Conservation (phyloP, 2,888 invertebrate genomes). For the Smittia sp. region DNA sequence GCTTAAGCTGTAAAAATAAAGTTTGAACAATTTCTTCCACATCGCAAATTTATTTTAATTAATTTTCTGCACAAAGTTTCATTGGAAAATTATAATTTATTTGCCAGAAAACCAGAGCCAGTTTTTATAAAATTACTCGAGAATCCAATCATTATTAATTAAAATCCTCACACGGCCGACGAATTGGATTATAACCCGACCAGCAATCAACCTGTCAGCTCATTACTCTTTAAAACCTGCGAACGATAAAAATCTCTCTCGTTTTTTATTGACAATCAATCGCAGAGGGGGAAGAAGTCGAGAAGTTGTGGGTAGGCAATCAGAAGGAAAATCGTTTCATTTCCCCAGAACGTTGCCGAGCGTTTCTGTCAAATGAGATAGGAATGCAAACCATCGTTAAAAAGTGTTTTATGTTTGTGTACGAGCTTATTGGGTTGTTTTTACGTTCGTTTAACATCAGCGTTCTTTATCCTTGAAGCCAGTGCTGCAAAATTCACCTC, state of each 20-base stretch:
- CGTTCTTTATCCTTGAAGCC: not conserved
- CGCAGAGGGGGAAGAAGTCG: not conserved
- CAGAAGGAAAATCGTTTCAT: not conserved
- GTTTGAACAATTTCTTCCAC: too few species aligned
- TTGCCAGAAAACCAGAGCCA: too few species aligned
- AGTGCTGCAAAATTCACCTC: not conserved
- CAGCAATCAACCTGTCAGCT: not conserved
- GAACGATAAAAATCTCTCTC: not conserved
- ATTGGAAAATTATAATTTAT: too few species aligned
- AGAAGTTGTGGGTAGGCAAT: not conserved
- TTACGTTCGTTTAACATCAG: slow-evolving; percentile 6
- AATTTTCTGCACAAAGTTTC: too few species aligned
- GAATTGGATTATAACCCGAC: too few species aligned
- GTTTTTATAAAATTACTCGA: too few species aligned
- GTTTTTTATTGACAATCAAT: not conserved
- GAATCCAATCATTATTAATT: too few species aligned
- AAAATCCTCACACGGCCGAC: too few species aligned
- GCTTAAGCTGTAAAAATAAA: too few species aligned
- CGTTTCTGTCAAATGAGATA: not conserved
- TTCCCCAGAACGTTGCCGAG: not conserved
- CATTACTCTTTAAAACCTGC: not conserved
- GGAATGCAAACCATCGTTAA: slow-evolving; percentile 17
- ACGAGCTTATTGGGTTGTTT: slow-evolving; percentile 14
- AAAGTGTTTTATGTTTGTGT: slow-evolving; percentile 3
- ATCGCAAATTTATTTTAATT: too few species aligned